Percentiles rank a stretch among this genome's conserved stretches.
Evolutionary conservation across 1,140 invertebrate species (phyloP).

Genomic region (Drosophila carrolli): DNA sequence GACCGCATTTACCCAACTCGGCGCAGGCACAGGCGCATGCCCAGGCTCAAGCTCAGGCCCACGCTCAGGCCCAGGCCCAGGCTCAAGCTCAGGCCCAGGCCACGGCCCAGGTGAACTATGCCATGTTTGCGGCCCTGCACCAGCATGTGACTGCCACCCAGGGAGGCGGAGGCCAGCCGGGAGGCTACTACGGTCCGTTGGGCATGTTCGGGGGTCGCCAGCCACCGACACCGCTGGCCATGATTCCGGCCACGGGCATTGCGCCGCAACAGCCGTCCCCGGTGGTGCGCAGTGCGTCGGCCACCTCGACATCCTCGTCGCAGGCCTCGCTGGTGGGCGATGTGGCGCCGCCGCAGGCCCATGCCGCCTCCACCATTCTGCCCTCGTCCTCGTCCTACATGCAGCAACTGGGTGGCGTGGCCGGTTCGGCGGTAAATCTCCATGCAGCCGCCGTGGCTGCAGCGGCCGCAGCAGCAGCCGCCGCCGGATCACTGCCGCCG

Average conservation of each 20-base stretch:
- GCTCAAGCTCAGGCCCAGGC: constrained; percentile 53
- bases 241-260: constrained; percentile 72
- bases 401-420: constrained; percentile 46
- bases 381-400: constrained; percentile 70
- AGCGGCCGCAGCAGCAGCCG: constrained; percentile 56
- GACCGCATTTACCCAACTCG: constrained; percentile 88
- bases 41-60: constrained; percentile 43
- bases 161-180: constrained; percentile 38
- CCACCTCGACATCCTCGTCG: constrained; percentile 79
- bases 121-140: constrained; percentile 71
- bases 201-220: constrained; percentile 60
- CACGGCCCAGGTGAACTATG: constrained; percentile 50
- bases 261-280: constrained; percentile 74
- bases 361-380: constrained; percentile 72
- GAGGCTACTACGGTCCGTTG: constrained; percentile 75
- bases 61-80: constrained; percentile 71
- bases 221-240: constrained; percentile 45
- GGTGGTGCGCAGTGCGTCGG: constrained; percentile 76
- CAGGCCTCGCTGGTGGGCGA: constrained; percentile 77
- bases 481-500: constrained; percentile 47
- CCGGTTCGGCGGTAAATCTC: constrained; percentile 66
- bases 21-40: constrained; percentile 84
- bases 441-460: constrained; percentile 63
- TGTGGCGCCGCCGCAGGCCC: constrained; percentile 77
- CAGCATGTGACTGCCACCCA: constrained; percentile 63